These are phyloP conservation scores for Eilema griseolum DNA, from an alignment of 2,888 invertebrate species.

Conservation along the genomic window DNA sequence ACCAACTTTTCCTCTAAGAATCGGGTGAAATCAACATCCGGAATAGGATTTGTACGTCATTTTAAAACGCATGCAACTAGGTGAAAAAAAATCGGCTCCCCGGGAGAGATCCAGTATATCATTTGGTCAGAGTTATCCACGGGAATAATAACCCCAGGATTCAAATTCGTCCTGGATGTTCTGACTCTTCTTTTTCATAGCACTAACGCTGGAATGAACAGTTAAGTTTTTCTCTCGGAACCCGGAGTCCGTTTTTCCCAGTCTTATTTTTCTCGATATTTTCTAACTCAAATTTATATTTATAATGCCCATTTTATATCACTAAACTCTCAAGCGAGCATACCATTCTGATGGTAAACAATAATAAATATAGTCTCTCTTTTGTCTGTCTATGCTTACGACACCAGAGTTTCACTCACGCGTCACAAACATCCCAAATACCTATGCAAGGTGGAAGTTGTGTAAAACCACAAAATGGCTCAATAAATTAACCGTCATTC, in stretches of 20 bases:
- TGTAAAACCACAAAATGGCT: not conserved
- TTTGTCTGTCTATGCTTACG: not conserved
- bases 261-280: too few species aligned
- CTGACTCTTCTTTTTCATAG: too few species aligned
- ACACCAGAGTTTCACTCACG: constrained; percentile 2
- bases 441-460: not conserved
- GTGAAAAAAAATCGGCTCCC: too few species aligned
- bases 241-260: too few species aligned
- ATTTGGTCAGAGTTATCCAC: too few species aligned
- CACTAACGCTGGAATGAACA: too few species aligned
- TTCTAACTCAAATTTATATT: not conserved
- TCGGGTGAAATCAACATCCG: not conserved
- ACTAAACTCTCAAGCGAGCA: not conserved
- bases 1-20: not conserved
- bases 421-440: constrained; percentile 1
- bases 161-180: too few species aligned
- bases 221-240: too few species aligned
- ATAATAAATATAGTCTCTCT: constrained; percentile 1
- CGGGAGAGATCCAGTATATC: too few species aligned
- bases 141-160: too few species aligned
- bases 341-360: constrained; percentile 1
- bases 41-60: not conserved
- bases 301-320: not conserved
- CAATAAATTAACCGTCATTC: constrained; percentile 7
- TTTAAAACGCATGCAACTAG: not conserved